Conservation (phyloP, 1,140 invertebrate species). For the Tribolium castaneum region DNA sequence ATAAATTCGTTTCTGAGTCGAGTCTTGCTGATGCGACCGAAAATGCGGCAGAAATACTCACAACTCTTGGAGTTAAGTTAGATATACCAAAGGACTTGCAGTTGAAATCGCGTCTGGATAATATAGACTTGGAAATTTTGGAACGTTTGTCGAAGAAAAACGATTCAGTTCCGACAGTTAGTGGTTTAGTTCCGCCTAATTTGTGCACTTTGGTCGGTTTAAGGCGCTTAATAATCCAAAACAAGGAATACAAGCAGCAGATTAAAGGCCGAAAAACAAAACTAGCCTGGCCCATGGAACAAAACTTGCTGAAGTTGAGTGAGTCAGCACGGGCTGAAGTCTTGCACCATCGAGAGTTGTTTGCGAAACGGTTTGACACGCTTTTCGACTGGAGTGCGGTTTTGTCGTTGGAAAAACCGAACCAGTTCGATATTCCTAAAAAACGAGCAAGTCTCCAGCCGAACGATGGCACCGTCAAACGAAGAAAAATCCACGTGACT, state of each 20-base stretch:
- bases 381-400: conserved; percentile 49
- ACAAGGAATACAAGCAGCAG: conserved; percentile 36
- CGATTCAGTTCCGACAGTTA: not conserved
- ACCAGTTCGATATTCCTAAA: not conserved
- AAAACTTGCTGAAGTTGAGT: not conserved
- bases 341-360: conserved; percentile 32
- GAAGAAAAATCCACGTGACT: not conserved
- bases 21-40: not conserved
- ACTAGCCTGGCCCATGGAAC: not conserved
- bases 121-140: conserved; percentile 41
- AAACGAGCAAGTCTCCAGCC: not conserved
- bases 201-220: conserved; percentile 51
- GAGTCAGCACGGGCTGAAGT: conserved; percentile 1
- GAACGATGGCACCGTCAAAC: not conserved
- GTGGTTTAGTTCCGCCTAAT: conserved; percentile 49
- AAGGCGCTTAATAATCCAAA: conserved; percentile 50
- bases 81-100: conserved; percentile 47
- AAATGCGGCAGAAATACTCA: conserved; percentile 32
- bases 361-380: conserved; percentile 40
- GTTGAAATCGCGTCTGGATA: conserved; percentile 30
- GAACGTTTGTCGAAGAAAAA: conserved; percentile 27
- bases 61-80: conserved; percentile 44
- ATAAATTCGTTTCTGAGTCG: conserved; percentile 1
- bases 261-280: not conserved
- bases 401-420: conserved; percentile 45